Evolutionary conservation across 1,140 invertebrate genomes (phyloP), one percentile per base, ranked within the genome.

Genomic region (Cotesia chilonis): DNA sequence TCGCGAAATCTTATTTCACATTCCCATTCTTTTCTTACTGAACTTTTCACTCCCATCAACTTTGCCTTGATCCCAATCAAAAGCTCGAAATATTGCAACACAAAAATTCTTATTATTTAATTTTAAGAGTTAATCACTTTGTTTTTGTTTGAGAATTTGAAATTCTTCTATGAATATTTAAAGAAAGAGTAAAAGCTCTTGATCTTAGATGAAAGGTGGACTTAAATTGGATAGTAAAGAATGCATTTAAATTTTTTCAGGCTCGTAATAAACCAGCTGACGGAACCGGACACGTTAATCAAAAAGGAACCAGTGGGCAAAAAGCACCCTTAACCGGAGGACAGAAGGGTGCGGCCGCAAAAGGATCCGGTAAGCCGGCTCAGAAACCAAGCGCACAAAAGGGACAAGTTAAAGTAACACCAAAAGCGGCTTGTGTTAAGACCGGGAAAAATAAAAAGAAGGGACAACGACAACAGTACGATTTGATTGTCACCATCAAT

Each of bases 261-360:
- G 93, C 93, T 70, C 90, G 93, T 74, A 93, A 93, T 87, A 94
- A 94, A 87, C 92, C 92, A n/a, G 91, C 90, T 0, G 92, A 94
- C 77, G 92, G 92, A 1, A 87, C 90, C 51, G 90, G 91, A 14
- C 91, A 92, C 71, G 91, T 92, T 63, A 91, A 89, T 75, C 92
- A 93, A 81, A 93, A 93, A 83, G 90, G 90, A 69, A 81, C 87
- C 1, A 74, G 84, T 20, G 85, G 86, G 41, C 86, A 89, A 72
- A 87, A 90, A 79, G 80, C 87, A 47, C 80, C 87, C n/a, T 69
- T 83, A 4, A 71, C 81, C 68, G 83, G 88, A 4, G 88, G 90
- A 54, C 90, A 92, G 79, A 91, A 92, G 81, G 83, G 88, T 69
- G 88, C 86, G 2, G 86, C 88, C 70, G 87, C 88, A 63, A 92